These are phyloP conservation scores for Holocentrus rufus DNA, from an alignment of 2,797 vertebrate species.

Conservation along the genomic window DNA sequence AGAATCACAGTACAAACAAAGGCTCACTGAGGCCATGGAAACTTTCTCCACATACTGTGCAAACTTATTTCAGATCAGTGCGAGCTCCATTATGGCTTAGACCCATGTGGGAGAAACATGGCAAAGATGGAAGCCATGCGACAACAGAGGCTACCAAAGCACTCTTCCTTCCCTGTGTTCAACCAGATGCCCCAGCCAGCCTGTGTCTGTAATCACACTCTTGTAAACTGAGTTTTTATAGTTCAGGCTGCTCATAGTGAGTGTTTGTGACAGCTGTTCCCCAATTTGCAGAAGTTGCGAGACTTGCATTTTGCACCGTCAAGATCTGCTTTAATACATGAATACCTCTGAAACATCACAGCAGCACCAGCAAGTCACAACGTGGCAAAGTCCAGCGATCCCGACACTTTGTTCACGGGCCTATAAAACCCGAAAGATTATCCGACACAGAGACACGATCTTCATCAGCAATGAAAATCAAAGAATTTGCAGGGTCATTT, in stretches of 20 bases:
- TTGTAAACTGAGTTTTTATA: slow-evolving; percentile 73
- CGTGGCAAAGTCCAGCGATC: slow-evolving; percentile 23
- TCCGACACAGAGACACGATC: neutral
- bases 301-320: slow-evolving; percentile 25
- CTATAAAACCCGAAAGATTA: neutral
- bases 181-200: slow-evolving; percentile 64
- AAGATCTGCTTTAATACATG: slow-evolving; percentile 47
- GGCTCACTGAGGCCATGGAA: neutral
- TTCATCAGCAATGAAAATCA: neutral
- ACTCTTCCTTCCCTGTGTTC: slow-evolving; percentile 44
- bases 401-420: slow-evolving; percentile 25
- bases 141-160: slow-evolving; percentile 49
- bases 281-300: slow-evolving; percentile 37
- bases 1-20: neutral
- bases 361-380: slow-evolving; percentile 35
- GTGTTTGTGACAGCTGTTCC: slow-evolving; percentile 71
- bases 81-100: slow-evolving; percentile 1
- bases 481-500: neutral
- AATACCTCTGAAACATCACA: slow-evolving; percentile 42
- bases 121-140: slow-evolving; percentile 3
- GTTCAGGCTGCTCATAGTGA: slow-evolving; percentile 61
- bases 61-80: neutral
- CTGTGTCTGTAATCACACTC: slow-evolving; percentile 71
- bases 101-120: slow-evolving; percentile 12
- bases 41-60: neutral